Evolutionary conservation across 2,888 invertebrate genomes (phyloP), one percentile per base, ranked within the genome.

Genomic region (Sthenelais limicola): DNA sequence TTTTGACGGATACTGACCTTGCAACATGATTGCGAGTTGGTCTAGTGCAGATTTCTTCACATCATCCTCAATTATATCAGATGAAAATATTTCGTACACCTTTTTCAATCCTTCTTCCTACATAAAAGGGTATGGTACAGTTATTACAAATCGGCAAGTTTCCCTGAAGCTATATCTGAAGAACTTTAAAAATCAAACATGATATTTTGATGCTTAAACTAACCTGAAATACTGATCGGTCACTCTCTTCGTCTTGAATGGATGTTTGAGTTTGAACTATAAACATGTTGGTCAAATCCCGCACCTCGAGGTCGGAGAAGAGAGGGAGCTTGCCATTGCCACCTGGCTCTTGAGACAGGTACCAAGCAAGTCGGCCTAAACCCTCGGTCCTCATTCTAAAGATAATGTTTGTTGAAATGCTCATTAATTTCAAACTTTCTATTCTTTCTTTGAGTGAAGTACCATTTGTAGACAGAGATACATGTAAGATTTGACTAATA

Each of bases 11-110:
- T 24, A 7, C 67, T 66, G 71, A 83, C 85, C 85, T 77, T 82
- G 84, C 67, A 87, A 71, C 73, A 87, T 86, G 28, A 85, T 82
- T 26, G 86, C 81, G 30, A 87, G 78, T 73, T 86, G 87, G 47
- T 86, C 85, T 0, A 80, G 80, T 9, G 87, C 86, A 0, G 87
- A 85, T 71, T 84, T 85, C 72, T 83, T 83, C 26, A 86, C 85
- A 48, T 78, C 80, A 15, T 80, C 80, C 24, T 87, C 87, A 2
- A 86, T 83, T 7, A 81, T 80, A 1, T 79, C 72, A 1, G 85
- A 83, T 30, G 80, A 80, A 74, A 85, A 86, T 28, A 86, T 86
- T 32, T 83, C 81, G 74, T 81, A 84, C 5, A 86, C 85, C 74
- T 86, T 84, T 52, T 80, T 78, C 72, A 86, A 68, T 24, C 82